These are phyloP conservation scores for Propithecus perrieri DNA, from an alignment of 2,797 vertebrate genomes.

Conservation along the genomic window DNA sequence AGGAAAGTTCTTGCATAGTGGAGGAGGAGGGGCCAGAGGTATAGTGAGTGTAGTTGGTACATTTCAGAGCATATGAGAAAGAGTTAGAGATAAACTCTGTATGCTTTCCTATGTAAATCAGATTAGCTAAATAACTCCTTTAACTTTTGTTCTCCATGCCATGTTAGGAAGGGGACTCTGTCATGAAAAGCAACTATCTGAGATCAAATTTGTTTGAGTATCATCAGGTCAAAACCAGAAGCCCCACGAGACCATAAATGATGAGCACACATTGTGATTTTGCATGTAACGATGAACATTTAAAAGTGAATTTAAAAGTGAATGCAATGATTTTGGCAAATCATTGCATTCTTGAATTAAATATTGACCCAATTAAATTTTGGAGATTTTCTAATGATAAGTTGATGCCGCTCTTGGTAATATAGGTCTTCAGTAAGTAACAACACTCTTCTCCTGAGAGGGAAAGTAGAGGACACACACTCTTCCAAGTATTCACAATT, in stretches of 20 bases:
- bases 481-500: background rate
- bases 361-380: slow-evolving; percentile 31
- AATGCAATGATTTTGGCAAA: background rate
- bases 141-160: slow-evolving; percentile 38
- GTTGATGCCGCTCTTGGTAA: background rate
- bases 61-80: background rate
- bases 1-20: background rate
- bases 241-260: background rate
- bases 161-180: background rate
- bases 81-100: slow-evolving; percentile 64
- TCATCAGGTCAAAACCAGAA: background rate
- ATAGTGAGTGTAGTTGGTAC: background rate
- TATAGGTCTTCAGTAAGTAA: background rate
- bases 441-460: background rate
- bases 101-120: background rate
- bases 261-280: background rate
- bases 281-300: slow-evolving; percentile 22
- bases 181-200: slow-evolving; percentile 27
- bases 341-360: background rate
- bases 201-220: background rate
- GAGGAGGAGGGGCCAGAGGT: background rate
- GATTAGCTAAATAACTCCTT: slow-evolving; percentile 38
- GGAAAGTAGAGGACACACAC: background rate
- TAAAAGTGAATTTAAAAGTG: slow-evolving; percentile 53
- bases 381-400: slow-evolving; percentile 22